Conservation (phyloP, 2,113 vertebrate species). For the Pseudopodoces humilis region DNA sequence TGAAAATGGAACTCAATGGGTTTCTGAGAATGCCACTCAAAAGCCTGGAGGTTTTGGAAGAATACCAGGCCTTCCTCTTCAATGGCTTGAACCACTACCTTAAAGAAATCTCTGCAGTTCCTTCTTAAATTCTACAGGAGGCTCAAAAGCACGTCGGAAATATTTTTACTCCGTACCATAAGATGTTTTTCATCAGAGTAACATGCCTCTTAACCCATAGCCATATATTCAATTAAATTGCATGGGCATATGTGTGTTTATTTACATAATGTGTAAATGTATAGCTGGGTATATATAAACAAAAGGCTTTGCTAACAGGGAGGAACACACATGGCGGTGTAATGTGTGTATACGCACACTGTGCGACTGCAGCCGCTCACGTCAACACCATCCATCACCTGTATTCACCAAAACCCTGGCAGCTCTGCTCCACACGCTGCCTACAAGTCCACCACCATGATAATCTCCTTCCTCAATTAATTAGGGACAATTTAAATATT, state of each 20-base stretch:
- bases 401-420: slow-evolving; percentile 50
- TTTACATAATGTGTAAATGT: slow-evolving; percentile 70
- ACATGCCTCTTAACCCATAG: slow-evolving; percentile 61
- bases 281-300: slow-evolving; percentile 67
- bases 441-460: slow-evolving; percentile 11
- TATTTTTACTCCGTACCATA: slow-evolving; percentile 59
- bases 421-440: neutral
- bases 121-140: slow-evolving; percentile 60
- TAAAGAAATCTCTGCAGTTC: slow-evolving; percentile 47
- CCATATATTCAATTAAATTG: slow-evolving; percentile 68
- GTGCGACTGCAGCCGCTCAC: slow-evolving; percentile 53
- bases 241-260: slow-evolving; percentile 69
- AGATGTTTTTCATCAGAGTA: slow-evolving; percentile 68
- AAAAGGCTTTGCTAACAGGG: slow-evolving; percentile 66
- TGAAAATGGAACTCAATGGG: neutral
- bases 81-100: neutral
- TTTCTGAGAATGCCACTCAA: neutral
- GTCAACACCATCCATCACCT: slow-evolving; percentile 69
- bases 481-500: slow-evolving; percentile 61
- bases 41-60: neutral
- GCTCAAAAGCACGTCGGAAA: slow-evolving; percentile 31
- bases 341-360: slow-evolving; percentile 62
- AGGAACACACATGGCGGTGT: slow-evolving; percentile 58
- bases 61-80: neutral
- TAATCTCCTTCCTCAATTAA: slow-evolving; percentile 47